Base-by-base conservation (phyloP, 2,797 vertebrate species). In the Crocodylus rhombifer region DNA sequence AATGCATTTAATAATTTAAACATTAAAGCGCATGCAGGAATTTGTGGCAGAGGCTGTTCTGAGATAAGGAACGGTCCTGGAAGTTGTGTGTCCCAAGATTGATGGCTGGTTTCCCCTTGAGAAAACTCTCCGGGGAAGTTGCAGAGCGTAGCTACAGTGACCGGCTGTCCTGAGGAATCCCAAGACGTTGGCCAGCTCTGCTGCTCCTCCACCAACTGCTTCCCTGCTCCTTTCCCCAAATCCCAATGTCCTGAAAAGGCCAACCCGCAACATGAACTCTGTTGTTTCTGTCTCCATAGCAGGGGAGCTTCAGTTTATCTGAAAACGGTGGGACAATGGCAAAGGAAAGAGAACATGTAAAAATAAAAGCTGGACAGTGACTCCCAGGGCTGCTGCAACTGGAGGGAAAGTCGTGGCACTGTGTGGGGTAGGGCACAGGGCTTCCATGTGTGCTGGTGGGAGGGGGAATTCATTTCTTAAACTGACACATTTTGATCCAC, bases 1-100 rank as follows among this genome's bases (percentile, higher is more conserved):
- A 99, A 99, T 99, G 99, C 99, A 99, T 99, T 99, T 99, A 99
- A 99, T 99, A 99, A 99, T 99, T 99, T 99, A 99, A 99, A 99
- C 99, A 99, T 99, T 99, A 99, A 99, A 98, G 97, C 98, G 25
- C 98, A 98, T 97, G 98, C 98, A 98, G 98, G 98, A 98, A 97
- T 98, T 97, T 95, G 95, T 97, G 97, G 98, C 97, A 96, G 97
- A 98, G 97, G 97, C 98, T 97, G 96, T 78, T 98, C 97, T 96
- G 97, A 98, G 98, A 98, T 98, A 98, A 97, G 98, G 97, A 97
- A 96, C 96, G 92, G 97, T 96, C 95, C 97, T 98, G 94, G 96
- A 97, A 97, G 80, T 96, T 80, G 95, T 95, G 96, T 96, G 97
- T 97, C 97, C 97, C 88, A 73, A 92, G 98, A 98, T 98, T 97